A percentile compares a stretch with the other conserved stretches of the same genome.
These are phyloP conservation scores for Amblyraja radiata DNA, from an alignment of 2,797 vertebrate species.

Conservation along the genomic window DNA sequence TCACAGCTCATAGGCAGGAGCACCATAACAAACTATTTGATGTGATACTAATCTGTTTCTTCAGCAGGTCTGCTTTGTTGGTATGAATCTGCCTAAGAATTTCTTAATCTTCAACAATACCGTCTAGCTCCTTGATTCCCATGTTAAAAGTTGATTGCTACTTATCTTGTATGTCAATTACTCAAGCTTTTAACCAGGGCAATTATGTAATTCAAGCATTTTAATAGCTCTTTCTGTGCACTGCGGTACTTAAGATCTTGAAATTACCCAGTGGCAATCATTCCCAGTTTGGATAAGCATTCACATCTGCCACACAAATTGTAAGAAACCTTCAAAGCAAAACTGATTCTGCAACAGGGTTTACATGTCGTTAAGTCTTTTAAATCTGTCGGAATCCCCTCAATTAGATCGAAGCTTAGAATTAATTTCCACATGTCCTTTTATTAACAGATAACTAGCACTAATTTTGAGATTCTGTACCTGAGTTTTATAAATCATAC, in stretches of 20 bases:
- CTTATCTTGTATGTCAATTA: not conserved
- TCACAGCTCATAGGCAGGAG: not conserved
- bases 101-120: not conserved
- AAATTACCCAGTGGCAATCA: not conserved
- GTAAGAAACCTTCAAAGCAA: not conserved
- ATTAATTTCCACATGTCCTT: not conserved
- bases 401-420: not conserved
- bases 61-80: too few species aligned
- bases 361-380: not conserved
- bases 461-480: not conserved
- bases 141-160: not conserved
- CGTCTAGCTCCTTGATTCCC: not conserved
- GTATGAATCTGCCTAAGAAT: not conserved
- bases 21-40: not conserved
- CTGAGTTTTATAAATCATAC: not conserved
- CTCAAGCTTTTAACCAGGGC: not conserved
- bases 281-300: not conserved
- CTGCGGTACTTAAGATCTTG: not conserved
- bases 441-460: not conserved
- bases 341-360: not conserved
- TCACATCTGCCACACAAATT: not conserved
- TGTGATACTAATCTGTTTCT: not conserved
- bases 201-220: not conserved
- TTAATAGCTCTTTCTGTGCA: not conserved
- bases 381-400: not conserved